A percentile compares a stretch with the other conserved stretches of the same genome.
phyloP scores from a whole-genome alignment of 2,797 vertebrate genomes.

The Mycteria americana region DNA sequence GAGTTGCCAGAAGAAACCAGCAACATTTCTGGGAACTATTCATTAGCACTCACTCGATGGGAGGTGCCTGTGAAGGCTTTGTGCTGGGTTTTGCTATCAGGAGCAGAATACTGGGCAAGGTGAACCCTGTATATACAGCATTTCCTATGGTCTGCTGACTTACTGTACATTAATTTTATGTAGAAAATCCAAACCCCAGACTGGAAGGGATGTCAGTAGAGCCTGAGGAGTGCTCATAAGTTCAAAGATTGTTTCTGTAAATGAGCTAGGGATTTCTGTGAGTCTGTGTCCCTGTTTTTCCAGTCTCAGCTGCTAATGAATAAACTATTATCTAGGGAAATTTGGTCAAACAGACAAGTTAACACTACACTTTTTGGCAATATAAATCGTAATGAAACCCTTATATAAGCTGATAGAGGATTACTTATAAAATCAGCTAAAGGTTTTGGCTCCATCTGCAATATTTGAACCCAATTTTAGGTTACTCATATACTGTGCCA shows the following conservation, averaged over 20 bases:
- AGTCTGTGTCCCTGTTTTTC: not conserved
- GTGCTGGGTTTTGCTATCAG: not conserved
- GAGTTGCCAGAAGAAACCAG: not conserved
- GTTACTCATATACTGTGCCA: slow-evolving; percentile 4
- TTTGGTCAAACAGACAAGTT: not conserved
- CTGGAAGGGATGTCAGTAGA: not conserved
- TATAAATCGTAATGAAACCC: not conserved
- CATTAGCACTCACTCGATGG: not conserved
- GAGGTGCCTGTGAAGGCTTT: not conserved
- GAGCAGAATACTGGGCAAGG: not conserved
- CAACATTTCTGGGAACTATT: not conserved
- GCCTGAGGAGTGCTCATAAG: not conserved
- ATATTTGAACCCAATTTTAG: not conserved
- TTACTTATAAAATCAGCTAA: not conserved
- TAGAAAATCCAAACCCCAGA: not conserved
- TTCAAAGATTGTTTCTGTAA: not conserved
- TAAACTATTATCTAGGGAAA: not conserved
- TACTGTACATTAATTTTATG: not conserved
- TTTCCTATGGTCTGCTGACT: not conserved
- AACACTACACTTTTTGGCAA: not conserved
- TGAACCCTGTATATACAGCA: not conserved
- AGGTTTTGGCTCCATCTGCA: slow-evolving; percentile 3
- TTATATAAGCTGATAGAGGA: slow-evolving; percentile 7
- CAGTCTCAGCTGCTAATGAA: not conserved
- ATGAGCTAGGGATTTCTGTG: not conserved